These are phyloP conservation scores for Cyphomyrmex costatus DNA, from an alignment of 1,140 invertebrate species.

Conservation along the genomic window DNA sequence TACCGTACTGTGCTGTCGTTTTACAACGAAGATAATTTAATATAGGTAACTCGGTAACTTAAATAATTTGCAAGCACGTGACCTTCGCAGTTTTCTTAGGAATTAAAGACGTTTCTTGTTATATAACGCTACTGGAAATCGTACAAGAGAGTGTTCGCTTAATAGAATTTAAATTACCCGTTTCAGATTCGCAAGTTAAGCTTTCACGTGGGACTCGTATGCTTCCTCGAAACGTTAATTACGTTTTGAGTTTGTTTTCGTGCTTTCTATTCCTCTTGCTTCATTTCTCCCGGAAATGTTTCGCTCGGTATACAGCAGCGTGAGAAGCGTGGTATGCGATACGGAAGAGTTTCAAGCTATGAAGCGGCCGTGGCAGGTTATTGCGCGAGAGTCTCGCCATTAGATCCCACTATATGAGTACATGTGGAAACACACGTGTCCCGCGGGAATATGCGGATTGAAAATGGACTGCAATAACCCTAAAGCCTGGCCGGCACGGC, in stretches of 20 bases:
- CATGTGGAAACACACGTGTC: constrained; percentile 47
- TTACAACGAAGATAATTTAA: constrained; percentile 41
- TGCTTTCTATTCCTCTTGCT: constrained; percentile 33
- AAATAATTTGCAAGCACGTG: constrained; percentile 45
- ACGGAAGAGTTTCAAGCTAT: constrained; percentile 69
- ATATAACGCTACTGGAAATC: background rate
- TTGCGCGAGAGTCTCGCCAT: constrained; percentile 65
- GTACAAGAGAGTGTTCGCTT: constrained; percentile 1
- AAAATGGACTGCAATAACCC: constrained; percentile 74
- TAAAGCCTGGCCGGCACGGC: constrained; percentile 52
- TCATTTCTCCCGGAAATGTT: constrained; percentile 32
- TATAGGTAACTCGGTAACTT: constrained; percentile 39
- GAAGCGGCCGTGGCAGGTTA: constrained; percentile 60
- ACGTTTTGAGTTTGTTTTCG: constrained; percentile 34
- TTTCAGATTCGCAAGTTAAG: constrained; percentile 62
- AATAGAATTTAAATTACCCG: constrained; percentile 64
- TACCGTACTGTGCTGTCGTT: constrained; percentile 1
- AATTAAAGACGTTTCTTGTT: constrained; percentile 4
- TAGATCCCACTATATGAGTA: constrained; percentile 58
- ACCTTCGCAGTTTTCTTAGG: background rate
- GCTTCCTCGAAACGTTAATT: constrained; percentile 66
- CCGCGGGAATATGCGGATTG: constrained; percentile 60
- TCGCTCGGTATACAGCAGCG: constrained; percentile 33
- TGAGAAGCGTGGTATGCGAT: constrained; percentile 54
- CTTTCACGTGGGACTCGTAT: constrained; percentile 50